Evolutionary conservation across 2,888 invertebrate species (phyloP), one percentile per base, ranked within the genome.

Genomic region (Bellardia bayeri): DNA sequence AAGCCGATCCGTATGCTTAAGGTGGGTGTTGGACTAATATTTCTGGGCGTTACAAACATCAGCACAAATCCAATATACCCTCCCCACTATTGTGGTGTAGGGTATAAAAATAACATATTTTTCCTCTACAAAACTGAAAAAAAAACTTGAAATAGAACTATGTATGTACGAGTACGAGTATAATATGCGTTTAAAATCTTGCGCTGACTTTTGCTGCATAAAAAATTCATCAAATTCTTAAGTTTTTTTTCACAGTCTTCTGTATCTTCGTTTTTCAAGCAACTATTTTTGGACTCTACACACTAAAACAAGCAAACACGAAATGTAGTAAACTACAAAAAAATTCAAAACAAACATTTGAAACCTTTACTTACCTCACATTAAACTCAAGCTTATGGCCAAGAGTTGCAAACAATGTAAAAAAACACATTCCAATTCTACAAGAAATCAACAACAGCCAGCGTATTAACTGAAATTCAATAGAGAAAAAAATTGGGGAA

Each of bases 341-440:
- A 42, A 69, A n/a, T 42, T 23, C 11, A 69, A 76, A 64, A 69
- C 13, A 69, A 76, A 63, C 42, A 76, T 76, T 54, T 63, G 30
- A 83, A 76, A 76, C 14, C 54, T 71, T 69, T 45, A 63, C 69
- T 49, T 71, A 45, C 11, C 33, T 63, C 56, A 63, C 33, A 45
- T 63, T 56, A 69, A 71, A 78, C 42, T 68, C 23, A 61, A 80
- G 58, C 69, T 80, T 75, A 71, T 81, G 85, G 69, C 13, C 30
- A 75, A 85, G 76, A 68, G 75, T 72, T 79, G 11, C 30, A 3
- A 64, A 64, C 42, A 54, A 42, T 49, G 13, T 58, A 40, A 74
- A 68, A 61, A 69, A 63, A 16, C 13, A 76, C 30, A 51, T 75
- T 42, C 40, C 11, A 58, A 74, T 13, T 30, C n/a, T 5, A 64